A percentile compares a stretch with the other conserved stretches of the same genome.
Conservation (phyloP, 2,888 invertebrate species). For the Acanthosepion esculentum region DNA sequence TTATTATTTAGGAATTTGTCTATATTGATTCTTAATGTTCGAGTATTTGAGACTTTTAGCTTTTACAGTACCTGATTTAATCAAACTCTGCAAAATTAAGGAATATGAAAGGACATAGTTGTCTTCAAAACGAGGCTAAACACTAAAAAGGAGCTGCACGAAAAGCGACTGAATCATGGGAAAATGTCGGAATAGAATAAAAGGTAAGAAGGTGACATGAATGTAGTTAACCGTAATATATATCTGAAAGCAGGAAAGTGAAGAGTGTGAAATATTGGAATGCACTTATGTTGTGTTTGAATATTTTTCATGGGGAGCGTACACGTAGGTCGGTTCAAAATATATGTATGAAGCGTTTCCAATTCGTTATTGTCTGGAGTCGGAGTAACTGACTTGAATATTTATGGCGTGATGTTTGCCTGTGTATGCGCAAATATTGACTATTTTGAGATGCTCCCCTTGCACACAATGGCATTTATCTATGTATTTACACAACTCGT, state of each 20-base stretch:
- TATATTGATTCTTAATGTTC: not conserved
- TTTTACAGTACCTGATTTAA: not conserved
- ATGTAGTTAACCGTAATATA: not conserved
- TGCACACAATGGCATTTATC: not conserved
- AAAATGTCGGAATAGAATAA: slow-evolving; percentile 8
- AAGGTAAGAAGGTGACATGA: not conserved
- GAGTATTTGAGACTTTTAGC: not conserved
- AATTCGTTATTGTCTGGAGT: not conserved
- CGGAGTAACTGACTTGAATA: not conserved
- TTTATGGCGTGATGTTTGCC: not conserved
- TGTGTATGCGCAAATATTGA: not conserved
- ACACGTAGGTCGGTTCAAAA: not conserved
- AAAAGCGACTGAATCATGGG: not conserved
- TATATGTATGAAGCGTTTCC: not conserved
- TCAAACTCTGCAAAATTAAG: not conserved
- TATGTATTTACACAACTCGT: not conserved
- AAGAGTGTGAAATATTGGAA: not conserved
- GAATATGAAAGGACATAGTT: not conserved
- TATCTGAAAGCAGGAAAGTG: not conserved
- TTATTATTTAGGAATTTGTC: not conserved
- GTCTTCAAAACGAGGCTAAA: not conserved
- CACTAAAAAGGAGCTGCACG: too few species aligned
- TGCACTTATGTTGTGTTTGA: not conserved
- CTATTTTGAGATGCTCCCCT: not conserved
- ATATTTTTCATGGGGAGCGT: not conserved